Evolutionary conservation across 2,797 vertebrate genomes (phyloP).

Genomic region (Silurus lanzhouensis): DNA sequence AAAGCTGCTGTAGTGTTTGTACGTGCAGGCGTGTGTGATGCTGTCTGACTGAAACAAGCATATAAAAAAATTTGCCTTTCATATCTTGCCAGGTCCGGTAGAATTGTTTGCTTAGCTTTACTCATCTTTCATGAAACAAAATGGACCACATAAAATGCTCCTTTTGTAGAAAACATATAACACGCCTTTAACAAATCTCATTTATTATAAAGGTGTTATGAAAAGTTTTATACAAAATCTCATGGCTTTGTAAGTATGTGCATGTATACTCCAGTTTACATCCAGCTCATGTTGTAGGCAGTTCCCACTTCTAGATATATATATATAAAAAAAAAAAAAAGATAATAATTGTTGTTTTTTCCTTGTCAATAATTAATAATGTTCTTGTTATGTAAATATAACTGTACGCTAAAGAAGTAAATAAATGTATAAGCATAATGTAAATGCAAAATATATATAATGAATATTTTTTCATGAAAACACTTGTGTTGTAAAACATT

Average conservation of each 20-base stretch:
- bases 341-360: neutral
- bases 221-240: neutral
- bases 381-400: slow-evolving; percentile 16
- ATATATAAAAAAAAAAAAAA: neutral
- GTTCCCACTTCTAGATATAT: neutral
- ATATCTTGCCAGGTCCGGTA: neutral
- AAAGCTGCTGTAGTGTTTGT: neutral
- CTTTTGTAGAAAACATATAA: neutral
- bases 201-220: neutral
- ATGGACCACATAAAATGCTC: neutral
- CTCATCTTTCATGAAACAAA: neutral
- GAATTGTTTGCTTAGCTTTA: neutral
- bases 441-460: neutral
- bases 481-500: neutral
- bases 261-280: neutral
- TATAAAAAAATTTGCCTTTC: neutral
- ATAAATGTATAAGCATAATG: slow-evolving; percentile 6
- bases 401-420: slow-evolving; percentile 37
- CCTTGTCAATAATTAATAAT: neutral
- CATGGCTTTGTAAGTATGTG: slow-evolving; percentile 1
- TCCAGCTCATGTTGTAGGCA: neutral
- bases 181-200: neutral
- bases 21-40: neutral
- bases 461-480: slow-evolving; percentile 3
- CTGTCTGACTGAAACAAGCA: neutral